Conservation (phyloP, 2,113 vertebrate genomes). For the Dipodomys stephensi region DNA sequence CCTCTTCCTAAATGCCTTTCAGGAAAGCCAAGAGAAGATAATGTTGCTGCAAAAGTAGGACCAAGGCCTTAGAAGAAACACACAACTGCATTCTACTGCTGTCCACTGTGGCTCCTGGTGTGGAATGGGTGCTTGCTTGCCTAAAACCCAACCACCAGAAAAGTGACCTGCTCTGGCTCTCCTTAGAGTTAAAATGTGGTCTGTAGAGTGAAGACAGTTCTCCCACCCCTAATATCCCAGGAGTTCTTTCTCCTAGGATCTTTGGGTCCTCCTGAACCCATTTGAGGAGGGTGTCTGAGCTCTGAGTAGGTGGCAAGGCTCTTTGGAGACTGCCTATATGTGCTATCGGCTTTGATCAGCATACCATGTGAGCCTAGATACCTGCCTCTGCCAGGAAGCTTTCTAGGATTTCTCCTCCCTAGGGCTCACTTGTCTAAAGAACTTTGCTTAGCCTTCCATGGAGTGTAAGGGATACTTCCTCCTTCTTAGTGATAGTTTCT, state of each 20-base stretch:
- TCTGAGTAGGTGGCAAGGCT: neutral
- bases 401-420: neutral
- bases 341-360: neutral
- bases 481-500: neutral
- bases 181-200: neutral
- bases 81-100: neutral
- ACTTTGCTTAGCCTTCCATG: neutral
- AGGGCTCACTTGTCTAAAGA: neutral
- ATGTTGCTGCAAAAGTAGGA: neutral
- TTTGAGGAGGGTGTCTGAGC: neutral
- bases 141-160: neutral
- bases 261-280: neutral
- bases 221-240: neutral
- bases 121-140: neutral
- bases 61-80: neutral
- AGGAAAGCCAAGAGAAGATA: slow-evolving; percentile 23
- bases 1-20: neutral
- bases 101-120: neutral
- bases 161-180: neutral
- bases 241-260: neutral
- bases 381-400: neutral
- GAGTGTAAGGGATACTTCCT: slow-evolving; percentile 9
- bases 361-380: neutral
- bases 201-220: slow-evolving; percentile 38
- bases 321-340: neutral